Evolutionary conservation across 2,113 vertebrate genomes (phyloP), one percentile per base, ranked within the genome.

Genomic region (Sinocyclocheilus rhinocerous): DNA sequence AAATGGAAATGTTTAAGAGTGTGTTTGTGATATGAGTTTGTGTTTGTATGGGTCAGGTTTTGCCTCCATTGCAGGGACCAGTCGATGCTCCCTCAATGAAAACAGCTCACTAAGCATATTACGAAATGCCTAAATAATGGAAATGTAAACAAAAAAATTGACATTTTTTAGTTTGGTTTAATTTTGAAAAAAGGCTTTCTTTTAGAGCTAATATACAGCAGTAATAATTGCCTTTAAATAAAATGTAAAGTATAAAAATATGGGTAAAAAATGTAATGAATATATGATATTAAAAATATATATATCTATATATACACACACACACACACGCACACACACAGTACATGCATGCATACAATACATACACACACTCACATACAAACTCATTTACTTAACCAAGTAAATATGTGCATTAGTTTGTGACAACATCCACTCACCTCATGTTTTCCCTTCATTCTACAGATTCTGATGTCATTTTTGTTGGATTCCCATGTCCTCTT

Each of bases 361-460:
- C 26, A 26, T 26, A 29, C 29, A 29, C 29, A 29, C 29, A 29
- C 48, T 55, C 52, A 18, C 15, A 55, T 18, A 18, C 52, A 55
- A 55, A 55, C 52, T 16, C 29, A 29, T 29, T 29, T 29, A 29
- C 29, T 29, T 29, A 29, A 29, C 29, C 29, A 29, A 29, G 29
- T 29, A 55, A 55, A 55, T 48, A 75, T 67, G 59, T 78, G 36
- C 18, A 12, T 55, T 5, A 59, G 33, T 69, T 29, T 81, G 10
- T 80, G 48, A 48, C 18, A 73, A 63, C 8, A 33, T 81, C 22
- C 48, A 10, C 86, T 77, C 89, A 99, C 97, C 96, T 98, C 97
- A 16, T 96, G 97, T 65, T 99, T 99, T 86, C 98, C 98, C 92
- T 98, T 99, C 98, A 99, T 98, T 70, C 96, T 92, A 90, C 98